phyloP scores from a whole-genome alignment of 2,888 invertebrate genomes.

The Pyrrhosoma nymphula region DNA sequence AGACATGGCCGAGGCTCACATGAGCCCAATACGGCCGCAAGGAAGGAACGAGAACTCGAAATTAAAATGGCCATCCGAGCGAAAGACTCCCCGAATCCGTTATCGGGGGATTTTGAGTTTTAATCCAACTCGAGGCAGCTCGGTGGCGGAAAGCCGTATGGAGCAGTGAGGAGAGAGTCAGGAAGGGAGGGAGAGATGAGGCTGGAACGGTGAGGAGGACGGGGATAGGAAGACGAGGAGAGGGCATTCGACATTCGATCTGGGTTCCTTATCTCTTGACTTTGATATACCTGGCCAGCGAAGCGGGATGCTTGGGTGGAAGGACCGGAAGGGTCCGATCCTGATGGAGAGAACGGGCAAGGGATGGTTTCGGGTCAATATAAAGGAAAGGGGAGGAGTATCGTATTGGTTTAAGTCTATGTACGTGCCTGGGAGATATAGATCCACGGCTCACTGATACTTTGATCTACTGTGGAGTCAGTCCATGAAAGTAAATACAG shows the following conservation, averaged over 20 bases:
- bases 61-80: conserved; percentile 36
- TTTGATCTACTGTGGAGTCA: too few relatives aligned
- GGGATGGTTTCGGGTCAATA: background rate
- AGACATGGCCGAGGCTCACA: background rate
- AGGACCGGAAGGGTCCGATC: conserved; percentile 4
- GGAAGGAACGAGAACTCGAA: conserved; percentile 13
- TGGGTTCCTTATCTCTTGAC: background rate
- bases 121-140: background rate
- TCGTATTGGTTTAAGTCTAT: background rate
- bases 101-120: conserved; percentile 28
- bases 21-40: background rate
- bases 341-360: background rate
- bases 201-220: too few relatives aligned
- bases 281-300: background rate
- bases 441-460: background rate
- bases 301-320: background rate
- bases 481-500: too few relatives aligned
- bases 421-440: background rate
- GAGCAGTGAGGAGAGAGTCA: background rate
- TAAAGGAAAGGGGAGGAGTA: background rate
- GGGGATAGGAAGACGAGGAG: background rate
- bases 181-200: background rate
- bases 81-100: conserved; percentile 16
- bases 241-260: background rate
- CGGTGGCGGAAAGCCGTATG: background rate